Evolutionary conservation across 1,140 invertebrate species (phyloP), one percentile per base, ranked within the genome.

Genomic region (Atopsyche davidsoni): DNA sequence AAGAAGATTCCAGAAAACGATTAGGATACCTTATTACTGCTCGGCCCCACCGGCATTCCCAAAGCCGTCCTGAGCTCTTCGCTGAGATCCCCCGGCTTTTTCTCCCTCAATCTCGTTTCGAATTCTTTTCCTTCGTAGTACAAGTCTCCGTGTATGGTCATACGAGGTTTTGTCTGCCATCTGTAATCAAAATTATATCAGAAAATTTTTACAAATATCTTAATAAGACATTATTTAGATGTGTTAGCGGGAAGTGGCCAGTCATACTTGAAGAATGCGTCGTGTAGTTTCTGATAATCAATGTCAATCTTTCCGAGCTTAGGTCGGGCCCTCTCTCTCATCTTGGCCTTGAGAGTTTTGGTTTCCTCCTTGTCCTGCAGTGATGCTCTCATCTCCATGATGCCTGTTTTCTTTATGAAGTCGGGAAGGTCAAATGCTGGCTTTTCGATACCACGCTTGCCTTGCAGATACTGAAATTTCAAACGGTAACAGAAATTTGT

Each of bases 111-210:
- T 31, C 94, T 79, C 0, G 96, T 98, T 69, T 99, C 97, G 73
- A 97, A 97, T 70, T 99, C 97, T 69, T 99, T 99, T n/a, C 97
- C 97, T 73, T 99, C 97, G 71, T 99, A 99, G 70, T 99, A 99
- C 0, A 99, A 72, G 74, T 99, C 97, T 11, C 96, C 97, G 69
- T 98, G 96, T 61, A 96, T 96, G 0, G 95, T 97, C 91, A 99
- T 95, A 57, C 88, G 84, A 0, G 97, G 96, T 70, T 99, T 99
- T 0, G 93, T 97, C 69, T 99, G 97, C 92, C 93, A 98, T 65
- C 84, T 87, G 57, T 39, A 62, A 60, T 42, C 51, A 54, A 58
- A 21, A 38, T 21, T n/a, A n/a, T n/a, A n/a, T n/a, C n/a, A n/a
- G n/a, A n/a, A n/a, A n/a, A n/a, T n/a, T n/a, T 23, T 34, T 2